Conservation (phyloP, 2,113 vertebrate species). For the Brachypteracias leptosomus region DNA sequence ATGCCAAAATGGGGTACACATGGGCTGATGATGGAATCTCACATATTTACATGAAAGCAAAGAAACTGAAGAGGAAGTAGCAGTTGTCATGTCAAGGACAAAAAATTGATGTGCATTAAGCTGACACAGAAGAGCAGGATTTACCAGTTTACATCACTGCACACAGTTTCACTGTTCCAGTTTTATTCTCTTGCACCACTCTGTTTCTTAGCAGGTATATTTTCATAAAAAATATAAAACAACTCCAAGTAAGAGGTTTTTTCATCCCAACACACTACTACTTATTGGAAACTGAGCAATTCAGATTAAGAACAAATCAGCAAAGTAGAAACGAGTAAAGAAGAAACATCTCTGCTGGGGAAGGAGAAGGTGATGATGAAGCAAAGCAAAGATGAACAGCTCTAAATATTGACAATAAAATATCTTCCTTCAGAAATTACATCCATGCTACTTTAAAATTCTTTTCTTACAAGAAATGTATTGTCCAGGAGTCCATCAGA, state of each 20-base stretch:
- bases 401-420: neutral
- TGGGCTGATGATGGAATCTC: neutral
- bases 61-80: neutral
- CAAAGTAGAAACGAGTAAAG: neutral
- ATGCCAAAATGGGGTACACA: neutral
- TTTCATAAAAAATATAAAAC: neutral
- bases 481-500: neutral
- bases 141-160: neutral
- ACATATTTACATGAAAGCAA: neutral
- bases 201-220: neutral
- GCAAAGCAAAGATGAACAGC: neutral
- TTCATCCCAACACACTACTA: neutral
- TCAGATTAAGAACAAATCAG: neutral
- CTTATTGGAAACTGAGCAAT: neutral
- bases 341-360: neutral
- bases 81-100: neutral
- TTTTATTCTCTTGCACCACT: neutral
- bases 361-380: neutral
- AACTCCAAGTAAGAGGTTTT: neutral
- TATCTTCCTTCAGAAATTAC: neutral
- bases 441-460: neutral
- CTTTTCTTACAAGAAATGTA: fast-evolving
- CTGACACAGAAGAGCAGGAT: neutral
- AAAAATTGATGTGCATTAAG: neutral
- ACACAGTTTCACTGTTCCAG: neutral